These are phyloP conservation scores for Pelecanus crispus DNA, from an alignment of 2,113 vertebrate species.

Conservation along the genomic window DNA sequence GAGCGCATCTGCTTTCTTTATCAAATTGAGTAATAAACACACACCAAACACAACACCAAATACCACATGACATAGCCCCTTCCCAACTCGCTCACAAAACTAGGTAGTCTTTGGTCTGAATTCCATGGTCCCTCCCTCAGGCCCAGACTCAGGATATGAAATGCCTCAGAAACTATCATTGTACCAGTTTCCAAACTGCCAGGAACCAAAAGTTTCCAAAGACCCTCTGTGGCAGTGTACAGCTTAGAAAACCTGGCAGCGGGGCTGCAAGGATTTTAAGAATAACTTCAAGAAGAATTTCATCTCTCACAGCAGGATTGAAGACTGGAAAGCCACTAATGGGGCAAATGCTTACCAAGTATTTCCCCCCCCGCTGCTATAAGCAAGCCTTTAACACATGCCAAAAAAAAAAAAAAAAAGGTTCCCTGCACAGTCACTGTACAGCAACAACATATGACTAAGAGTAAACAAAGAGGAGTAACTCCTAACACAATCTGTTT, in stretches of 20 bases:
- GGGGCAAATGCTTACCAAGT: neutral
- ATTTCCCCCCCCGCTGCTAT: no score
- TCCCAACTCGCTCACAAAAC: neutral
- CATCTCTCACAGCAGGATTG: neutral
- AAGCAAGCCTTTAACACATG: neutral
- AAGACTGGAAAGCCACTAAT: neutral
- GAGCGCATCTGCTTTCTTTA: neutral
- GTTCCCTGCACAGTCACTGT: neutral
- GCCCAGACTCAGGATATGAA: neutral
- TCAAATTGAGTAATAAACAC: neutral
- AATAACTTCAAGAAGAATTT: neutral
- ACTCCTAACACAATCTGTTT: neutral
- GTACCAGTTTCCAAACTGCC: neutral
- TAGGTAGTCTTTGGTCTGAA: neutral
- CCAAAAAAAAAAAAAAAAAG: neutral
- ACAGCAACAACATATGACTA: neutral
- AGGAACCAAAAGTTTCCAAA: fast-evolving
- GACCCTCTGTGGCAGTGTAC: fast-evolving
- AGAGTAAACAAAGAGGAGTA: slow-evolving; percentile 16
- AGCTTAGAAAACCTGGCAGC: neutral
- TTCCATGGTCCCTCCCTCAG: neutral
- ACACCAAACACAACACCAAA: neutral
- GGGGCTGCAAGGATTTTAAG: neutral
- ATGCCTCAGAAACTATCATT: fast-evolving
- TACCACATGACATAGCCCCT: neutral